Evolutionary conservation across 2,888 invertebrate species (phyloP).

Genomic region (Limenitis camilla): DNA sequence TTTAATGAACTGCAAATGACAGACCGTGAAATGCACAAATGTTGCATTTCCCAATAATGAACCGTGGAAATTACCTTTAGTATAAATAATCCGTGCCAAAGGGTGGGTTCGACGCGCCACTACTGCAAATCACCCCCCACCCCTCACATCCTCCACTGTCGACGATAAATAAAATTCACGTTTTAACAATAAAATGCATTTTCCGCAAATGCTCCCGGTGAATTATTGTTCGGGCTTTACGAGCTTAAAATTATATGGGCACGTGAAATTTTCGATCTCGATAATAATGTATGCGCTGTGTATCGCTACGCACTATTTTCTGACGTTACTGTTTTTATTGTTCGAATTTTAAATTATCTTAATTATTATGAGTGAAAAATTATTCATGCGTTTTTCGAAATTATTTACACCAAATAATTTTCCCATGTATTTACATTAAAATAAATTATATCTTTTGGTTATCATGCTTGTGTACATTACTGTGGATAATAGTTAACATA

Average conservation of each 20-base stretch:
- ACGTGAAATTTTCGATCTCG: conserved; percentile 73
- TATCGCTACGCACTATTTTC: conserved; percentile 58
- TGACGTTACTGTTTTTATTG: conserved; percentile 35
- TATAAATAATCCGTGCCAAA: conserved; percentile 72
- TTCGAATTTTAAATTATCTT: conserved; percentile 28
- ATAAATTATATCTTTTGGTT: no score
- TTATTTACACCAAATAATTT: conserved; percentile 1
- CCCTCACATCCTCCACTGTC: conserved; percentile 49
- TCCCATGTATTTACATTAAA: no score
- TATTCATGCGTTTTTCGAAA: conserved; percentile 17
- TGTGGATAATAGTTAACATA: not conserved
- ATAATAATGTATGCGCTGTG: conserved; percentile 62
- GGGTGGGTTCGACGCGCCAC: conserved; percentile 68
- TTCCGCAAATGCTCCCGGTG: conserved; percentile 73
- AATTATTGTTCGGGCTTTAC: conserved; percentile 71
- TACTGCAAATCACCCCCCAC: conserved; percentile 66
- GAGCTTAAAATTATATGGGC: conserved; percentile 74
- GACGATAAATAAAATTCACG: conserved; percentile 75
- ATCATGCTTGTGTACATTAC: no score
- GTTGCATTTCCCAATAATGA: conserved; percentile 72
- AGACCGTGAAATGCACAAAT: conserved; percentile 63
- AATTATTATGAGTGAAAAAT: conserved; percentile 20
- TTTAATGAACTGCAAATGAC: conserved; percentile 70
- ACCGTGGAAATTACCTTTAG: conserved; percentile 70
- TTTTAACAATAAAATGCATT: conserved; percentile 76